Evolutionary conservation across 2,113 vertebrate species (phyloP).

Genomic region (Chitala chitala): DNA sequence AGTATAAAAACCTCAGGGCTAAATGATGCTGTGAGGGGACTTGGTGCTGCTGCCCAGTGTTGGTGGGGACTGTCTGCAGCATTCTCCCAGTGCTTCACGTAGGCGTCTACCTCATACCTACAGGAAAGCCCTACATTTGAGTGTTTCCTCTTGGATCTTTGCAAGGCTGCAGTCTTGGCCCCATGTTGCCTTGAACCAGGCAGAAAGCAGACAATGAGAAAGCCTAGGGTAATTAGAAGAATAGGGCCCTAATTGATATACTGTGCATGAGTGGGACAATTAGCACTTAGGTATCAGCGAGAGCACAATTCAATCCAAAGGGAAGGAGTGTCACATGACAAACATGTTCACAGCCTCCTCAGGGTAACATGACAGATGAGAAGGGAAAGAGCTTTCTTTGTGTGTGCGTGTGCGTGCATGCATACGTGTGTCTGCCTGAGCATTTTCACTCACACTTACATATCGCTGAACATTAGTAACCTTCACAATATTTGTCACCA

Average conservation of each 20-base stretch:
- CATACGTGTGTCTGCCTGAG: not conserved
- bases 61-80: not conserved
- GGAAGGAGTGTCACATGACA: not conserved
- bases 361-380: not conserved
- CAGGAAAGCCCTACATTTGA: no score
- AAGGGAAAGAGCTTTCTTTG: not conserved
- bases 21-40: not conserved
- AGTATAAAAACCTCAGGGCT: no score
- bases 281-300: slow-evolving; percentile 15
- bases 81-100: no score
- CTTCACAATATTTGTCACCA: no score
- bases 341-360: not conserved
- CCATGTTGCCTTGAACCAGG: slow-evolving; percentile 8
- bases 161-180: not conserved
- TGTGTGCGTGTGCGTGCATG: not conserved
- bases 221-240: not conserved
- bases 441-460: no score
- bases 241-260: slow-evolving; percentile 16
- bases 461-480: no score
- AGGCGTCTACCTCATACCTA: no score
- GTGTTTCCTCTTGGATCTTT: not conserved
- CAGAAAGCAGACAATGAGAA: not conserved
- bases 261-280: not conserved
- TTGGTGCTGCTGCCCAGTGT: not conserved
- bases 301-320: slow-evolving; percentile 2